These are phyloP conservation scores for Corydoras maculifer DNA, from an alignment of 2,113 vertebrate species.

Conservation along the genomic window DNA sequence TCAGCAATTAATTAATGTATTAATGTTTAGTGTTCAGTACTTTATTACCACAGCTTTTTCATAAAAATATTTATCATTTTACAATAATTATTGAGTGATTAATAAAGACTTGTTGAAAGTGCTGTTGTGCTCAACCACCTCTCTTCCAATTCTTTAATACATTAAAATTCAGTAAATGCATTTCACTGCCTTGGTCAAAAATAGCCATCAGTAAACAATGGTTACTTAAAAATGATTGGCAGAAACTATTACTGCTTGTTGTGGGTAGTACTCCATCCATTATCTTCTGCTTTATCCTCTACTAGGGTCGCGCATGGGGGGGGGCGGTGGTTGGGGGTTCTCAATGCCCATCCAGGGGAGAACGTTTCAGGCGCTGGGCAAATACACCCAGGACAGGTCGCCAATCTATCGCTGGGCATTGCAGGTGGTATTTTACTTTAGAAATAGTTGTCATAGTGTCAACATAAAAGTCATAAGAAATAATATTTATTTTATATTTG, in stretches of 20 bases:
- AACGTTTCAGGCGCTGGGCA: too few relatives aligned
- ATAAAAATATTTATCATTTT: neutral
- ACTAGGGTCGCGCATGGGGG: too few relatives aligned
- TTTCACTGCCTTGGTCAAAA: slow-evolving; percentile 2
- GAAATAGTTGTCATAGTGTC: slow-evolving; percentile 23
- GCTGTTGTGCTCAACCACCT: neutral
- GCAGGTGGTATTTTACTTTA: slow-evolving; percentile 21
- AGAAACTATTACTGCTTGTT: slow-evolving; percentile 26
- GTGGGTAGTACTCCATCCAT: slow-evolving; percentile 1
- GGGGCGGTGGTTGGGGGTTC: too few relatives aligned
- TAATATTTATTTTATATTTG: neutral
- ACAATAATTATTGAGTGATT: neutral
- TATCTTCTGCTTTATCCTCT: too few relatives aligned
- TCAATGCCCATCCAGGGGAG: too few relatives aligned
- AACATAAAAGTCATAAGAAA: slow-evolving; percentile 3
- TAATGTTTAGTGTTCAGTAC: too few relatives aligned
- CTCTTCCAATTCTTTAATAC: neutral
- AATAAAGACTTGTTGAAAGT: slow-evolving; percentile 22
- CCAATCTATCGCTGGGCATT: neutral
- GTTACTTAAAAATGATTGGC: neutral
- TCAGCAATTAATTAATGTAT: too few relatives aligned
- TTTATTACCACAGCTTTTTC: neutral
- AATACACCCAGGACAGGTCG: too few relatives aligned
- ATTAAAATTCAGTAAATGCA: slow-evolving; percentile 17
- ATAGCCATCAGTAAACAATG: slow-evolving; percentile 3